These are phyloP conservation scores for Athalia cordata DNA, from an alignment of 2,888 invertebrate genomes.

Conservation along the genomic window DNA sequence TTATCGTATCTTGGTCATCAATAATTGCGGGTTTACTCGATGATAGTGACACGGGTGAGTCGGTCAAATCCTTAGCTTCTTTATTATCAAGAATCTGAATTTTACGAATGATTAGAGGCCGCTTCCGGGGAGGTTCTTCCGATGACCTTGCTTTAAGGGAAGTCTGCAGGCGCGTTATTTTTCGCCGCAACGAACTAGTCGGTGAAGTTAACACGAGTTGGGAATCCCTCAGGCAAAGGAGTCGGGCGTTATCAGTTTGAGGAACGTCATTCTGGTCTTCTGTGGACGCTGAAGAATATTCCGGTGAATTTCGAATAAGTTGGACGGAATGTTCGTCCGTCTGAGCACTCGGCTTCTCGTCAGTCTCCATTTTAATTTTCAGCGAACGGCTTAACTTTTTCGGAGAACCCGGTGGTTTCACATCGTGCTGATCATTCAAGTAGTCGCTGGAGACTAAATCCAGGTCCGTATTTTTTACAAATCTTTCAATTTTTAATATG, in stretches of 20 bases:
- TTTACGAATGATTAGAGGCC: neutral
- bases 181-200: neutral
- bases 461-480: slow-evolving; percentile 37
- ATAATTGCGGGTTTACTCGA: neutral
- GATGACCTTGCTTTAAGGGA: neutral
- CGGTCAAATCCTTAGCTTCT: neutral
- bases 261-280: too few species aligned
- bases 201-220: neutral
- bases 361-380: too few species aligned
- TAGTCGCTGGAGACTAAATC: slow-evolving; percentile 12
- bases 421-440: neutral
- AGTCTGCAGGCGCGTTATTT: neutral
- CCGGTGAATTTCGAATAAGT: too few species aligned
- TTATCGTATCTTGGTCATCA: neutral
- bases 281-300: too few species aligned
- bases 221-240: neutral
- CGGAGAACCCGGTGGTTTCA: too few species aligned
- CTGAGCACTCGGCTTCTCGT: too few species aligned
- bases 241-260: neutral
- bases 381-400: too few species aligned
- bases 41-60: neutral
- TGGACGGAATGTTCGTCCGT: too few species aligned
- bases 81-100: neutral
- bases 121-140: neutral
- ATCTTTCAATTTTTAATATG: slow-evolving; percentile 49